These are phyloP conservation scores for Mechanitis mazaeus DNA, from an alignment of 2,888 invertebrate species.

Conservation along the genomic window DNA sequence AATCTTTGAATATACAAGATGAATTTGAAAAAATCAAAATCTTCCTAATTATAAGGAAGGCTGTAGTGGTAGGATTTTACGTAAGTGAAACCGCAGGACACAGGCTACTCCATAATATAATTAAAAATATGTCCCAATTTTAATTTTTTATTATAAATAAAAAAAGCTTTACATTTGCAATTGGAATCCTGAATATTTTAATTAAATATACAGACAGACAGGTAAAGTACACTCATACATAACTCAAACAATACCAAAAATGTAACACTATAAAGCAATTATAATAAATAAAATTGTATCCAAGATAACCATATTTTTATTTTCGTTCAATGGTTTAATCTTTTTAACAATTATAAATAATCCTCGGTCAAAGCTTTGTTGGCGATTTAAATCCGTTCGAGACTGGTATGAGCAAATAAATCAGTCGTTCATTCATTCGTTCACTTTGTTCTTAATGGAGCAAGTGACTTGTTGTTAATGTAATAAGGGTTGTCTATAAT, in stretches of 20 bases:
- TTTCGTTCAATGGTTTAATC: conserved; percentile 36
- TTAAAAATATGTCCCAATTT: too few species aligned
- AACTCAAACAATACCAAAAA: neutral
- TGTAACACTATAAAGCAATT: neutral
- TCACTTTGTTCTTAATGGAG: conserved; percentile 20
- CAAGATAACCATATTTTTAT: conserved; percentile 19
- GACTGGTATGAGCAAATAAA: conserved; percentile 48
- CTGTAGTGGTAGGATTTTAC: too few species aligned
- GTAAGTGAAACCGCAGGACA: too few species aligned
- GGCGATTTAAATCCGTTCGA: conserved; percentile 55
- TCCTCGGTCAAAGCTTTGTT: conserved; percentile 58
- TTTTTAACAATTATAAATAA: conserved; percentile 60
- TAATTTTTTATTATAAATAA: too few species aligned
- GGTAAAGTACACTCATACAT: neutral
- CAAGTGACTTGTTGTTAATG: conserved; percentile 23
- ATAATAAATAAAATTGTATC: conserved; percentile 10
- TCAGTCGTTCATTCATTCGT: conserved; percentile 45
- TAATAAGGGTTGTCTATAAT: conserved; percentile 9
- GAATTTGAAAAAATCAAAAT: too few species aligned
- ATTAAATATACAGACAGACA: neutral
- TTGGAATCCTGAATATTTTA: neutral
- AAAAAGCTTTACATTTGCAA: too few species aligned
- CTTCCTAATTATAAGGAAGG: too few species aligned
- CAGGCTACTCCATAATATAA: too few species aligned
- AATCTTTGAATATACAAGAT: too few species aligned